Base-by-base conservation (phyloP, 2,888 invertebrate species). In the Brachylomia viminalis region DNA sequence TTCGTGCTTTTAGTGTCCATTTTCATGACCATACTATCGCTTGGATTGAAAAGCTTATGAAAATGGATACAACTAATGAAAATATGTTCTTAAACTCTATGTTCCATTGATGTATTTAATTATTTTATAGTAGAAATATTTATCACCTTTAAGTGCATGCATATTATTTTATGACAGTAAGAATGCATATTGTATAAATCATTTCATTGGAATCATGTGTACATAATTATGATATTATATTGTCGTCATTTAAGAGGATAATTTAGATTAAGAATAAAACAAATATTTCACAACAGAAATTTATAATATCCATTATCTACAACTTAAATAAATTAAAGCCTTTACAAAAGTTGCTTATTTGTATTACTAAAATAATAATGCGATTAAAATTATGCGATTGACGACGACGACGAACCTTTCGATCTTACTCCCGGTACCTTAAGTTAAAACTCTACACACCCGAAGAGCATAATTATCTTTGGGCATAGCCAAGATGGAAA, bases 241-340 rank as follows among this genome's bases (percentile, higher is more conserved):
- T 66, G 23, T 59, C 27, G 3, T 66, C 33, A 30, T 49, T 2
- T 23, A 66, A 17, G 23, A 58, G 33, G 20, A 54, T 71, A 38
- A 59, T 52, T 64, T 59, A 82, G 4, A 59, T 42, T 70, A 75
- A 30, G 74, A 87, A 83, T 84, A 84, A 86, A 87, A 88, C 78
- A 66, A 66, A 79, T 79, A 77, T 72, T 75, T 75, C 78, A 81
- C 69, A 88, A 88, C 80, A 84, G 85, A 80, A 86, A 77, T 77
- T 73, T 89, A 87, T 88, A 85, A 79, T 84, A 87, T 83, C 68
- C 82, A 88, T 90, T 91, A 92, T 89, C 91, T 92, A 93, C 89
- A 91, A 90, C 92, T 93, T 94, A 94, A 92, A 93, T 92, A 93
- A 92, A 94, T 94, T 94, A 94, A 94, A 94, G 94, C 94, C 93